Base-by-base conservation (phyloP, 1,140 invertebrate species). In the Aphelenchoides fujianensis region DNA sequence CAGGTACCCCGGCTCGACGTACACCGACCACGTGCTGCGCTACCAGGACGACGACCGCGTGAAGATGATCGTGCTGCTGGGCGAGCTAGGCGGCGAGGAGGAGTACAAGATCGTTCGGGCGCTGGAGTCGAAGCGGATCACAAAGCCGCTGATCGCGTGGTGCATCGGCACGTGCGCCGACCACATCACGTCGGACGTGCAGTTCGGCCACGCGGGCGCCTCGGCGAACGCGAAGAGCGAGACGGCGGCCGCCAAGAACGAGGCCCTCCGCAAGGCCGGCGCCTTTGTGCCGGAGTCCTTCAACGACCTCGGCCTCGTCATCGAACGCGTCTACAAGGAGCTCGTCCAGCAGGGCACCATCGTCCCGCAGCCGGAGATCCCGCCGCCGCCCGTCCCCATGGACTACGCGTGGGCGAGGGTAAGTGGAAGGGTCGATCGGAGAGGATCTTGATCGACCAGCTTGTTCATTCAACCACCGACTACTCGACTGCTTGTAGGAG, bases 311-410 rank as follows among this genome's bases (percentile, higher is more conserved):
- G 95, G 92, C 27, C 90, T 90, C 72, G 84, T 89, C 0, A 90
- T 97, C 67, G 88, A 80, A 89, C 91, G 73, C 48, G 88, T 89
- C 3, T 97, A 95, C 86, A 86, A 90, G 41, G 88, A 90, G 54
- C 86, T 98, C 34, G 92, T 98, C 0, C 86, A 88, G 28, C 88
- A 90, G 55, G 93, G 93, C 34, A 88, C 88, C 0, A 93, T 99
- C 77, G 89, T 92, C 9, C 92, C 92, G 0, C 89, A 90, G 78
- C 90, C 92, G 35, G 97, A 99, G 87, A 89, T 94, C 34, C 92
- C 95, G 23, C 96, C 97, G 37, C 97, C 97, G 16, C 97, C 96
- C 54, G 95, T 98, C 31, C 96, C 96, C 0, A 98, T 99, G 96
- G 96, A 98, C 85, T 99, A 95, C 85, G 92, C 90, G 70, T 99